Percentiles rank a stretch among this genome's conserved stretches.
phyloP scores from a whole-genome alignment of 2,113 vertebrate species.

The chimpanzee (Pan troglodytes) region DNA sequence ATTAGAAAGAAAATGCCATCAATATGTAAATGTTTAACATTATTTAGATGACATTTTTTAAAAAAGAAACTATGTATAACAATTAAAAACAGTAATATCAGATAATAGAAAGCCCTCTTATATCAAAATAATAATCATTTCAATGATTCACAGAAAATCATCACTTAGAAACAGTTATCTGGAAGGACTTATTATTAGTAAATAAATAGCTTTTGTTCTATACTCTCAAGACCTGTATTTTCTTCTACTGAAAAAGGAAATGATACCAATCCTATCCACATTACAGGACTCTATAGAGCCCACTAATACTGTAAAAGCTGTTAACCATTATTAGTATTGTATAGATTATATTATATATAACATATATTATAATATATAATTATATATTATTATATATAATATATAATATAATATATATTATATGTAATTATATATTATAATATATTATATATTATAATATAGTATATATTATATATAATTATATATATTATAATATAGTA shows the following conservation, averaged over 20 bases:
- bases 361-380: no score
- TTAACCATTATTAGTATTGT: background rate
- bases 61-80: background rate
- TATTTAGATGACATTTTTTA: background rate
- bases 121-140: constrained; percentile 15
- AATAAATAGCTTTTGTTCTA: background rate
- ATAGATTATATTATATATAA: no score
- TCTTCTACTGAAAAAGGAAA: constrained; percentile 38
- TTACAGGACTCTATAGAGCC: background rate
- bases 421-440: no score
- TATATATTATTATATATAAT: no score
- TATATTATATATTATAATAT: no score
- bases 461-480: no score
- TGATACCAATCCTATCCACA: background rate
- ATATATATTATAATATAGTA: no score
- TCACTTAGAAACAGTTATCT: background rate
- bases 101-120: background rate
- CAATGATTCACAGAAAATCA: background rate
- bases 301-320: background rate
- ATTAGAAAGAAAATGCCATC: constrained; percentile 17
- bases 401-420: no score
- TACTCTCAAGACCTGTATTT: background rate
- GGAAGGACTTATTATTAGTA: background rate
- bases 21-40: constrained; percentile 24
- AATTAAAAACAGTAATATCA: background rate